Conservation (phyloP, 1,140 invertebrate genomes). For the Leptoteleia sp. region DNA sequence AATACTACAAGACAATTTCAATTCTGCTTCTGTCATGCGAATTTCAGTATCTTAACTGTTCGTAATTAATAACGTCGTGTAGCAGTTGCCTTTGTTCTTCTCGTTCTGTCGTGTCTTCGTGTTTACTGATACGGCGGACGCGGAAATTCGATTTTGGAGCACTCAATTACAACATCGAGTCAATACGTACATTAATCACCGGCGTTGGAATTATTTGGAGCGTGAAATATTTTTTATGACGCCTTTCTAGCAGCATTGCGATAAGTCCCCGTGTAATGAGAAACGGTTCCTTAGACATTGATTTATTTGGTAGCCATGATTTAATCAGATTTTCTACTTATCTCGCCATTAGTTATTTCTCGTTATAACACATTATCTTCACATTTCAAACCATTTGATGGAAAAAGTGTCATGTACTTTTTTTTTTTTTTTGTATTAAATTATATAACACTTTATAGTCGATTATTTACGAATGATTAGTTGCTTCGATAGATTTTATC, state of each 20-base stretch:
- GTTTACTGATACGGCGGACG: constrained; percentile 54
- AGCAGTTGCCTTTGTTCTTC: constrained; percentile 47
- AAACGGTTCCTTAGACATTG: constrained; percentile 34
- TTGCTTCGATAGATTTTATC: no score
- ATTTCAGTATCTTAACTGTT: constrained; percentile 44
- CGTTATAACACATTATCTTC: constrained; percentile 15
- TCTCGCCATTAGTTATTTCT: constrained; percentile 24
- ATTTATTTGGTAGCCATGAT: constrained; percentile 44
- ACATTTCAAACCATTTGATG: constrained; percentile 1
- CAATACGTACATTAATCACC: constrained; percentile 60
- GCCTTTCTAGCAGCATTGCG: constrained; percentile 47
- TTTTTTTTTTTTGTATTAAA: no score
- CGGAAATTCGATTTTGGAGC: constrained; percentile 58
- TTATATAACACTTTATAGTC: no score
- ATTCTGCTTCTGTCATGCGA: constrained; percentile 31
- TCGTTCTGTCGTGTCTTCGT: constrained; percentile 39
- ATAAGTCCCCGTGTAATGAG: constrained; percentile 50
- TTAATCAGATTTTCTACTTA: constrained; percentile 36
- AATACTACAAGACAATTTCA: constrained; percentile 19
- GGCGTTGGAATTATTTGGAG: constrained; percentile 50
- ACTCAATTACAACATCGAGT: constrained; percentile 56
- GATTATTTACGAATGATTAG: no score
- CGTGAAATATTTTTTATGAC: constrained; percentile 59
- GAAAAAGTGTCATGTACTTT: no score
- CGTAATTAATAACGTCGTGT: constrained; percentile 47